These are phyloP conservation scores for Sorex maritimensis DNA, from an alignment of 2,797 vertebrate species.

Conservation along the genomic window DNA sequence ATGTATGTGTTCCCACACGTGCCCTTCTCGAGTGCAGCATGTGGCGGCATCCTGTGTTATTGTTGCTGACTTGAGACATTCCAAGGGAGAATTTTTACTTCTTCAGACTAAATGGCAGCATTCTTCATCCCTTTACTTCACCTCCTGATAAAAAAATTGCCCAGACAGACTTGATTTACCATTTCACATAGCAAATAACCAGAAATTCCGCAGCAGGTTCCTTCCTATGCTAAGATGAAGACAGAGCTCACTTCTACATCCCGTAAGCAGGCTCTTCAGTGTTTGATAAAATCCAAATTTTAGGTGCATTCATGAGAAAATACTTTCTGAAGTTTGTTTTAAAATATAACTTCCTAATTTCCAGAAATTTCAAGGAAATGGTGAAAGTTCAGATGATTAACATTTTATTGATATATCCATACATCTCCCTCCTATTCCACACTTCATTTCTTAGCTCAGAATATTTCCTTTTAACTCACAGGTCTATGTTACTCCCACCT, in stretches of 20 bases:
- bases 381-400: conserved; percentile 43
- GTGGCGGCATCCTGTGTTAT: conserved; percentile 28
- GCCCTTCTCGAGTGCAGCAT: not conserved
- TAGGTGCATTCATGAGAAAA: not conserved
- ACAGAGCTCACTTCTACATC: not conserved
- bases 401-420: not conserved
- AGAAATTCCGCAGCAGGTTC: not conserved
- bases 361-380: conserved; percentile 48
- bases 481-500: not conserved
- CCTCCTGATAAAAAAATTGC: conserved; percentile 40
- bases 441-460: conserved; percentile 46
- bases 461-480: conserved; percentile 7
- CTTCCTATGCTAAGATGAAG: not conserved
- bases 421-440: not conserved
- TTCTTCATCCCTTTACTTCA: conserved; percentile 61
- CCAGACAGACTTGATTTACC: not conserved
- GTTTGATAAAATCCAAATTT: conserved; percentile 38
- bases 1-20: not conserved
- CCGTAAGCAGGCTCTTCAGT: not conserved
- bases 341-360: conserved; percentile 40
- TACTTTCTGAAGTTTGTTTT: conserved; percentile 50
- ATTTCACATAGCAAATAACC: not conserved
- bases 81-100: conserved; percentile 47
- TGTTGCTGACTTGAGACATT: conserved; percentile 69
- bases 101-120: not conserved